Percentiles rank a stretch among this genome's conserved stretches.
These are phyloP conservation scores for Oithona nana DNA, from an alignment of 2,888 invertebrate species.

Conservation along the genomic window DNA sequence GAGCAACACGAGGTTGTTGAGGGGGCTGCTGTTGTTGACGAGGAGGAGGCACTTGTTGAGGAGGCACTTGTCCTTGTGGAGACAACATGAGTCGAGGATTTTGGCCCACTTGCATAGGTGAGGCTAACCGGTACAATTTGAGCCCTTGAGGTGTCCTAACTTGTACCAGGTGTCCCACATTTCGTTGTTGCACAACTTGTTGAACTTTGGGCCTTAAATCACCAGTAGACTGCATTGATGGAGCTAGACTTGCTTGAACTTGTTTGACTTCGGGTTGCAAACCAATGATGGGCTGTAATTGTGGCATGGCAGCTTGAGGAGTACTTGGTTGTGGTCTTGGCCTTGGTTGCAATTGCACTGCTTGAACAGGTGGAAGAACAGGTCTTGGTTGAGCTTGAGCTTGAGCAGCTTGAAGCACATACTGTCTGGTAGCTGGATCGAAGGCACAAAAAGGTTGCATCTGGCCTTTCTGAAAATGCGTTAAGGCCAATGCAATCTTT, in stretches of 20 bases:
- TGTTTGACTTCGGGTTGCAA: too few species aligned
- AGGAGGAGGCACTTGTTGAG: neutral
- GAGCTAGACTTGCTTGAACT: too few species aligned
- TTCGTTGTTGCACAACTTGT: neutral
- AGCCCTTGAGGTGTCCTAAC: neutral
- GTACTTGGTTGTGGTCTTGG: neutral
- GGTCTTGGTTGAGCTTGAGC: too few species aligned
- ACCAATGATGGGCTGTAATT: too few species aligned
- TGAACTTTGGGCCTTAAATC: too few species aligned
- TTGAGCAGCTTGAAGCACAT: neutral
- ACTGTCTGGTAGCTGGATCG: neutral
- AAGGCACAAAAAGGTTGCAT: neutral
- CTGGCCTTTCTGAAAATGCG: neutral
- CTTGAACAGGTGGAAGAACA: too few species aligned
- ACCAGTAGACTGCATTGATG: too few species aligned
- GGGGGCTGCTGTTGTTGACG: neutral
- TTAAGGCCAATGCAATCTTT: neutral
- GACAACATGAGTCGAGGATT: too few species aligned
- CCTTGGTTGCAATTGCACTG: too few species aligned
- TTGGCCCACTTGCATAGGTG: neutral
- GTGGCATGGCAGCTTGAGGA: neutral
- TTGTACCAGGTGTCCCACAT: neutral
- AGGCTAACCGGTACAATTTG: neutral
- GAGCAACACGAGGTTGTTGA: neutral
- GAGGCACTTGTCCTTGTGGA: too few species aligned